These are phyloP conservation scores for Heliconius nattereri DNA, from an alignment of 1,140 invertebrate species.

Conservation along the genomic window DNA sequence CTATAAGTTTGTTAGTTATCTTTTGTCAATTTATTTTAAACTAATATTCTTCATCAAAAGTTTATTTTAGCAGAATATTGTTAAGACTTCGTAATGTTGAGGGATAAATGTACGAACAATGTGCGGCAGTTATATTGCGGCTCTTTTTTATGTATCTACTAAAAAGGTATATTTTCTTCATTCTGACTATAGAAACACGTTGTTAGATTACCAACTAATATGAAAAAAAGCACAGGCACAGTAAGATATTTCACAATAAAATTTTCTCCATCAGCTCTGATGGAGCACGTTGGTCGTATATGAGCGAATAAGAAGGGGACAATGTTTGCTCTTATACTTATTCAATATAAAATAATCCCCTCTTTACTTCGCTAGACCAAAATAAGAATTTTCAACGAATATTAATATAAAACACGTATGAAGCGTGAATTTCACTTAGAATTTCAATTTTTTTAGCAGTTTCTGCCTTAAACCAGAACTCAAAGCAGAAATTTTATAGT, in stretches of 20 bases:
- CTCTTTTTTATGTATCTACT: too few relatives aligned
- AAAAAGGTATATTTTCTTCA: too few relatives aligned
- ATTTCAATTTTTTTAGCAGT: not conserved
- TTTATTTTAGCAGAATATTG: too few relatives aligned
- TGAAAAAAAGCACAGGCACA: too few relatives aligned
- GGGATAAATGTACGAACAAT: too few relatives aligned
- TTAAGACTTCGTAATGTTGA: too few relatives aligned
- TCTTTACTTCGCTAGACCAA: not conserved
- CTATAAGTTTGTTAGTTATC: conserved; percentile 9
- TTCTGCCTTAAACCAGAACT: not conserved
- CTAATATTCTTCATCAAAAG: not conserved
- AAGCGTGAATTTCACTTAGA: not conserved
- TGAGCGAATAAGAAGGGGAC: not conserved
- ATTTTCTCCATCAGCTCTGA: not conserved
- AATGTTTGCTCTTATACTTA: not conserved
- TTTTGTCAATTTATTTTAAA: conserved; percentile 11
- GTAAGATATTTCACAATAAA: not conserved
- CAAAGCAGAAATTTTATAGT: not conserved
- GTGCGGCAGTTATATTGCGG: too few relatives aligned
- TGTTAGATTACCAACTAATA: too few relatives aligned
- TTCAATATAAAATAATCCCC: not conserved
- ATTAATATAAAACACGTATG: not conserved
- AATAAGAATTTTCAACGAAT: not conserved
- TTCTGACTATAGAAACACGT: too few relatives aligned
- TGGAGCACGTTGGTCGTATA: not conserved